Evolutionary conservation across 1,140 invertebrate species (phyloP).

Genomic region (Trypoxylus dichotomus): DNA sequence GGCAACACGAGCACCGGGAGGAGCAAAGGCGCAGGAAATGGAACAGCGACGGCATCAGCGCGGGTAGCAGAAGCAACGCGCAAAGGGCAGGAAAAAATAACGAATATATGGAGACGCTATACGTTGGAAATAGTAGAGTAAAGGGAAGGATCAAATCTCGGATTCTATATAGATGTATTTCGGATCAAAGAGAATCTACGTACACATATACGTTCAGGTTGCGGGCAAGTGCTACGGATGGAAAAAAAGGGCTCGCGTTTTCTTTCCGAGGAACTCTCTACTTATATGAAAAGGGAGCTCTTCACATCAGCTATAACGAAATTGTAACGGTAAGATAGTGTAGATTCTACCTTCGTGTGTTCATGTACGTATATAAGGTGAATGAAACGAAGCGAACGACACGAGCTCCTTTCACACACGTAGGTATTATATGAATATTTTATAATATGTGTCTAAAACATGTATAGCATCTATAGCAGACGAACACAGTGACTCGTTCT

Average conservation of each 20-base stretch:
- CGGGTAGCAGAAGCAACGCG: not conserved
- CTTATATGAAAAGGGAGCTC: not conserved
- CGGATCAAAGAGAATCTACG: conserved; percentile 50
- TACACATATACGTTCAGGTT: conserved; percentile 31
- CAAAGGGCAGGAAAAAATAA: conserved; percentile 38
- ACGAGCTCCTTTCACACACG: not conserved
- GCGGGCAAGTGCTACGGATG: conserved; percentile 14
- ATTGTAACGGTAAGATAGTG: conserved; percentile 37
- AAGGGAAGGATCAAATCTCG: conserved; percentile 44
- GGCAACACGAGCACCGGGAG: conserved; percentile 36
- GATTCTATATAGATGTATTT: conserved; percentile 45
- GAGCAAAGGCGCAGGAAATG: conserved; percentile 10
- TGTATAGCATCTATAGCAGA: not conserved
- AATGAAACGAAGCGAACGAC: conserved; percentile 25
- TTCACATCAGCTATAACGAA: conserved; percentile 38
- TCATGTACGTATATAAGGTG: not conserved
- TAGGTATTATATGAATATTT: conserved; percentile 44
- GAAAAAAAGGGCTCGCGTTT: conserved; percentile 38
- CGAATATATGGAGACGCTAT: conserved; percentile 45
- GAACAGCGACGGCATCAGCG: not conserved
- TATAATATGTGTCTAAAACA: conserved; percentile 33
- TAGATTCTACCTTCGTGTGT: conserved; percentile 32
- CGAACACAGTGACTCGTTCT: not conserved
- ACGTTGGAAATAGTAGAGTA: conserved; percentile 35
- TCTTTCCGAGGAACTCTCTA: conserved; percentile 14